Evolutionary conservation across 2,888 invertebrate genomes (phyloP).

Genomic region (Molorchus minor): DNA sequence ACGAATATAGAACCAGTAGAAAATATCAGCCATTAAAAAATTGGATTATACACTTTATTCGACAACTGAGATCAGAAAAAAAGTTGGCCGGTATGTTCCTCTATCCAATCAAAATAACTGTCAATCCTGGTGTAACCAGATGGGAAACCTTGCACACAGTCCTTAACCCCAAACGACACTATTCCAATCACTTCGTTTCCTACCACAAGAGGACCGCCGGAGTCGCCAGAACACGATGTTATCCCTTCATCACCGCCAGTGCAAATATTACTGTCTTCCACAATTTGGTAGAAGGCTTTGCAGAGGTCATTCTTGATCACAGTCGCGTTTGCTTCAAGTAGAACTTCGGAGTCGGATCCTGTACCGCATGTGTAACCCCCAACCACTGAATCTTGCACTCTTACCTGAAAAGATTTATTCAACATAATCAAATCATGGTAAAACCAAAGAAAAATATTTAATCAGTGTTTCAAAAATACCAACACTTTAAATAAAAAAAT

Average conservation of each 20-base stretch:
- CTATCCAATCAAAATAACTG: constrained; percentile 36
- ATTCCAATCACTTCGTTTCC: constrained; percentile 32
- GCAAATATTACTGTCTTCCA: constrained; percentile 29
- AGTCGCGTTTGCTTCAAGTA: constrained; percentile 31
- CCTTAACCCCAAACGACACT: constrained; percentile 31
- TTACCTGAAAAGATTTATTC: constrained; percentile 24
- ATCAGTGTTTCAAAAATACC: not conserved
- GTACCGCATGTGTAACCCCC: constrained; percentile 37
- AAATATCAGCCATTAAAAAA: not conserved
- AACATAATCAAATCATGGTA: not conserved
- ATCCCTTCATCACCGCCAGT: constrained; percentile 27
- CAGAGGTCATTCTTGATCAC: constrained; percentile 35
- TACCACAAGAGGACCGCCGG: constrained; percentile 39
- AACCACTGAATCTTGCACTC: constrained; percentile 38
- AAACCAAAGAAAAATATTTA: not conserved
- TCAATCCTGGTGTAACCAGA: constrained; percentile 32
- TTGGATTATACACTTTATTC: not conserved
- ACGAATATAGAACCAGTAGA: no score
- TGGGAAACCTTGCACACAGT: constrained; percentile 31
- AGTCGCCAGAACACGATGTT: constrained; percentile 38
- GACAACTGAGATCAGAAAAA: not conserved
- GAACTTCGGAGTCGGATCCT: constrained; percentile 23
- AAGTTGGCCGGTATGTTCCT: not conserved
- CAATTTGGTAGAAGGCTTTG: constrained; percentile 14
- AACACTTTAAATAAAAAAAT: not conserved